Conservation (phyloP, 2,113 vertebrate genomes). For the Peromyscus californicus region DNA sequence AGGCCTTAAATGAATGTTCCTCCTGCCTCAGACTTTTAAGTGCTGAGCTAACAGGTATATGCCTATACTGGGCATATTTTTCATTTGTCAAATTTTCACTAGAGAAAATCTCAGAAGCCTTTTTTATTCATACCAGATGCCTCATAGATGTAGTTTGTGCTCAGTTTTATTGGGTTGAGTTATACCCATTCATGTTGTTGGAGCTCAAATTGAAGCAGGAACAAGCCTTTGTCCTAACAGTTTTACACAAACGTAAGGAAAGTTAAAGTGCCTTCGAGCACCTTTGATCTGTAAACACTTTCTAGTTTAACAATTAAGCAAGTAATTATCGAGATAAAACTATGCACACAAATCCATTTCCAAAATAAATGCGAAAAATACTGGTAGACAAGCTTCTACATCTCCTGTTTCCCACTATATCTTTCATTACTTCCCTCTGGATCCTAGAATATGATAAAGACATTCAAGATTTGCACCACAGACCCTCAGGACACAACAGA, state of each 20-base stretch:
- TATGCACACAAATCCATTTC: background rate
- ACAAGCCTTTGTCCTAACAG: background rate
- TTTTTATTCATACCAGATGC: background rate
- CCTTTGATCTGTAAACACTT: background rate
- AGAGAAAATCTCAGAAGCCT: background rate
- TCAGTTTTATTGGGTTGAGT: background rate
- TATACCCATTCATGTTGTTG: background rate
- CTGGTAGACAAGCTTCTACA: background rate
- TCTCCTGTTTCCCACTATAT: background rate
- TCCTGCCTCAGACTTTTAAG: background rate
- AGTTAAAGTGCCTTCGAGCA: background rate
- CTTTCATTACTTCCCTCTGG: background rate
- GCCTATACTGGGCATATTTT: background rate
- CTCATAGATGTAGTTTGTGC: background rate
- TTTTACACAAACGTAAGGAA: background rate
- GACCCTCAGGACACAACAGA: background rate
- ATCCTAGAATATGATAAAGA: background rate
- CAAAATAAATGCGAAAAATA: background rate
- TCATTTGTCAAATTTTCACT: background rate
- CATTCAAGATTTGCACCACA: background rate
- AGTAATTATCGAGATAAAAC: background rate
- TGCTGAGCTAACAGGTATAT: background rate
- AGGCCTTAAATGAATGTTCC: background rate
- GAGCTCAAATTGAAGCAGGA: background rate
- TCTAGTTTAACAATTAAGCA: background rate